A percentile compares a stretch with the other conserved stretches of the same genome.
Evolutionary conservation across 2,797 vertebrate genomes (phyloP).

Genomic region (Antennarius maculatus): DNA sequence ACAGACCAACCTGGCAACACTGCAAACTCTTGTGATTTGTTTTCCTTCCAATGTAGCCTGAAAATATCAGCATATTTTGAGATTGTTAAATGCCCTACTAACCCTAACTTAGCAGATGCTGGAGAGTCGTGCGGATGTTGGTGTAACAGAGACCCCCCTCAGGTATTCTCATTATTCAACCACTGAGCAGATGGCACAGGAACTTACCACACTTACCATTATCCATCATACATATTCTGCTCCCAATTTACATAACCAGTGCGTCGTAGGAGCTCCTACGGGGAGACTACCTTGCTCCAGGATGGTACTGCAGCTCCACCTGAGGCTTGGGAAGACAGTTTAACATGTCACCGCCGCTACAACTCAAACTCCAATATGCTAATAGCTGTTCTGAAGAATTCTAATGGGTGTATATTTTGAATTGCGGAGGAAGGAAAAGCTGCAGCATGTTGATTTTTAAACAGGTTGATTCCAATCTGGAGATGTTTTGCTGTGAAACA

Average conservation of each 20-base stretch:
- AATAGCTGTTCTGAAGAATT: conserved; percentile 62
- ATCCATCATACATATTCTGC: conserved; percentile 79
- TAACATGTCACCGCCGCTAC: conserved; percentile 71
- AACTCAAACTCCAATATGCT: conserved; percentile 77
- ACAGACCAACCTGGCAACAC: conserved; percentile 33
- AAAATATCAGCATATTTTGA: conserved; percentile 68
- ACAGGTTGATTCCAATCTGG: conserved; percentile 33
- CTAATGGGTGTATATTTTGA: conserved; percentile 44
- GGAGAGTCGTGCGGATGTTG: conserved; percentile 77
- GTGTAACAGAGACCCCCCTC: conserved; percentile 76
- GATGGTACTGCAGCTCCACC: conserved; percentile 61
- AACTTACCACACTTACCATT: conserved; percentile 73
- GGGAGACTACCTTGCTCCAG: conserved; percentile 60
- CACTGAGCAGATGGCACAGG: conserved; percentile 75
- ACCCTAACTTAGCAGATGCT: conserved; percentile 79
- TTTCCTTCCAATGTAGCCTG: conserved; percentile 47
- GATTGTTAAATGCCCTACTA: conserved; percentile 66
- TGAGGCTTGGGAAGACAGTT: conserved; percentile 64
- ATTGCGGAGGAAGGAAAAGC: conserved; percentile 20
- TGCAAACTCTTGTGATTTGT: conserved; percentile 53
- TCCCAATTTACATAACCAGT: conserved; percentile 71
- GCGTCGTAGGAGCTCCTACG: conserved; percentile 55
- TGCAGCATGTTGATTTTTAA: conserved; percentile 46
- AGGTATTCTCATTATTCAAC: conserved; percentile 83
- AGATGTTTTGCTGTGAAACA: conserved; percentile 17